Evolutionary conservation across 2,888 invertebrate species (phyloP).

Genomic region (Agonopterix alstromeriana): DNA sequence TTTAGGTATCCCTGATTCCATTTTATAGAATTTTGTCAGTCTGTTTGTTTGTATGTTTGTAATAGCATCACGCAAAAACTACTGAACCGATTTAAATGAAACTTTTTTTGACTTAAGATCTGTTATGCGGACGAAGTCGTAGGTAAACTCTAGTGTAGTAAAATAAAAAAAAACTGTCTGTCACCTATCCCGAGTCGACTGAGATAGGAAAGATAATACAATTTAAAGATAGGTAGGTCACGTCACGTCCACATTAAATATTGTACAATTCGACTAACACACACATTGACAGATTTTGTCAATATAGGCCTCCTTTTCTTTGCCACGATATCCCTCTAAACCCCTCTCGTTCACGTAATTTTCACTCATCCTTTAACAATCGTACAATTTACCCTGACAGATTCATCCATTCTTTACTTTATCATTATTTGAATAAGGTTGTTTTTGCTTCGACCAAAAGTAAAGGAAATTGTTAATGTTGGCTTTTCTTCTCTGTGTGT

Average conservation of each 20-base stretch:
- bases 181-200: not conserved
- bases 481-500: conserved; percentile 31
- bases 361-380: conserved; percentile 32
- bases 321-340: conserved; percentile 11
- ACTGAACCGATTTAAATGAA: too few relatives aligned
- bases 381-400: not conserved
- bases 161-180: not conserved
- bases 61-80: too few relatives aligned
- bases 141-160: too few relatives aligned
- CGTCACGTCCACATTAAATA: conserved; percentile 9
- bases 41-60: too few relatives aligned
- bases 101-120: too few relatives aligned
- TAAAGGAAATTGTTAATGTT: conserved; percentile 11
- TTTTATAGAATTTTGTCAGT: too few relatives aligned
- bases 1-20: too few relatives aligned
- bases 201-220: conserved; percentile 12
- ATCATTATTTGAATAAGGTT: conserved; percentile 9
- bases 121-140: too few relatives aligned
- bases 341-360: conserved; percentile 23
- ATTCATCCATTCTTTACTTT: conserved; percentile 7
- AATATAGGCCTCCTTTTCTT: conserved; percentile 22
- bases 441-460: conserved; percentile 11
- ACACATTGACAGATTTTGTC: conserved; percentile 10
- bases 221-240: conserved; percentile 22
- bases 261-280: conserved; percentile 14